Evolutionary conservation across 2,888 invertebrate genomes (phyloP), one percentile per base, ranked within the genome.

Genomic region (Bhutanitis thaidina): DNA sequence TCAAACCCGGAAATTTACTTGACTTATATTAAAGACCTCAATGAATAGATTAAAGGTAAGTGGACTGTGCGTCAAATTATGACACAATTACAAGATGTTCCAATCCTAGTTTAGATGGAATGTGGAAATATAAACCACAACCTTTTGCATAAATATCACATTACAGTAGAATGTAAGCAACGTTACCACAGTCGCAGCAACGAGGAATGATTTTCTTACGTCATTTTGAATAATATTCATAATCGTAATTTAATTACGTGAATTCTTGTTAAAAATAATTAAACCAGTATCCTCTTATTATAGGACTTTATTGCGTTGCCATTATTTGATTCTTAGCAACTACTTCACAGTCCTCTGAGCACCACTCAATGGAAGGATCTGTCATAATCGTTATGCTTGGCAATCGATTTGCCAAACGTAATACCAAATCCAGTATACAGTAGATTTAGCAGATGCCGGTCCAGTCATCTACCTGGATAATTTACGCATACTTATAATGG

Each of bases 101-200:
- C 7, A 32, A 37, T 41, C 41, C 59, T 60, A 64, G 71, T 71
- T 67, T 60, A 58, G 60, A 62, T 62, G 74, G 77, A 78, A 82
- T 78, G 76, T 69, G 58, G 67, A 63, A 61, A 68, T 62, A 68
- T 64, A 64, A 60, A 58, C 52, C 54, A 52, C 58, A 50, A 60
- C 63, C 62, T 66, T 67, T 67, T 69, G 72, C 68, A 80, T 80
- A 76, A 80, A 76, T 57, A 66, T 67, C 61, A 49, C 69, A 72
- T 72, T 66, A 64, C 51, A 59, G 57, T 59, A 56, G 57, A 34
- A 54, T 46, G 32, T 34, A 35, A 41, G 45, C 47, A 49, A 53
- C 52, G 54, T 58, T 41, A 55, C 58, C 53, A 63, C 43, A 53
- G 40, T 53, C 55, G 47, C 32, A 61, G 49, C 64, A 9, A 43